Base-by-base conservation (phyloP, 1,140 invertebrate species). In the Neodiprion lecontei region DNA sequence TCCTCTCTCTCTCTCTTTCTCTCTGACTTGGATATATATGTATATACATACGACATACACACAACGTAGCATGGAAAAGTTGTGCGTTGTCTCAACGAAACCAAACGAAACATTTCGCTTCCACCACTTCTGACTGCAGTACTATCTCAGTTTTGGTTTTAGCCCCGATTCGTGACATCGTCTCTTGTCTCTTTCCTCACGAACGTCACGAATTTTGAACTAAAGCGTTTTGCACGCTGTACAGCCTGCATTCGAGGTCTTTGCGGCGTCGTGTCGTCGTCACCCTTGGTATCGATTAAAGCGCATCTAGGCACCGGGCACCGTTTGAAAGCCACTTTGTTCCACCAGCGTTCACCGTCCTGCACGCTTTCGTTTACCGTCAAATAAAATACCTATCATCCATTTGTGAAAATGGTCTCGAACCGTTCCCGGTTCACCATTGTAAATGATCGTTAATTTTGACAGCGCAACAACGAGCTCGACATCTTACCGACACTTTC, bases 251-350 rank as follows among this genome's bases (percentile, higher is more conserved):
- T 0, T 21, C 17, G 17, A 21, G 17, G 17, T 21, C 17, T 21
- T 53, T 53, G 50, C 10, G 10, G 10, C 50, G 50, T 53, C n/a
- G 50, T 53, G 17, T 21, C 17, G 50, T 53, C 50, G 50, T 53
- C 50, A 53, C 50, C 50, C 50, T 53, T 53, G 50, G n/a, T 53
- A 53, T 53, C 50, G 50, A 53, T 53, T 53, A 53, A 53, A 53
- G 10, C 50, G 50, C 50, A 53, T 53, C 10, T 53, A 53, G 50
- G 50, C n/a, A 53, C n/a, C 10, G n/a, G 50, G 50, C 1, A 53
- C 1, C 10, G 50, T 53, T 53, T 53, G 50, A 53, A 53, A 53
- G 50, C n/a, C 50, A 53, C 50, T 53, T 53, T 53, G 50, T 53
- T 10, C 50, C n/a, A 21, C 17, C 17, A 21, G 17, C 17, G 17